Percentiles rank a stretch among this genome's conserved stretches.
Conservation (phyloP, 2,888 invertebrate genomes). For the Drosophila nigritarsus region DNA sequence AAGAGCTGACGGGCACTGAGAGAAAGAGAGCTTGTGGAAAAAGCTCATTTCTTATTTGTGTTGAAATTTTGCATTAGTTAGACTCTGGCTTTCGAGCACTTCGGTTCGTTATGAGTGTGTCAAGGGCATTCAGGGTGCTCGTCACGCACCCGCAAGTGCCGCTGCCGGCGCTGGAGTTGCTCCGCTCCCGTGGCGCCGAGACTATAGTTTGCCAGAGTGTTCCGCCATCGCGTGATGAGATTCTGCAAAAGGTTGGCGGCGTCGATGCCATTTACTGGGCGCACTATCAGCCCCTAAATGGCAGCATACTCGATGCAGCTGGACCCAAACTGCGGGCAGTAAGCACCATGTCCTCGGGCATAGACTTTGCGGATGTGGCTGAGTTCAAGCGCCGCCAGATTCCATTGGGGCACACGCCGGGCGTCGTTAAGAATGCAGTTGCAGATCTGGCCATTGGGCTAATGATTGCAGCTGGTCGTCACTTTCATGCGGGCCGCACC, state of each 20-base stretch:
- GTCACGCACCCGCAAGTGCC: constrained; percentile 90
- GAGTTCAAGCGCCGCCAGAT: constrained; percentile 90
- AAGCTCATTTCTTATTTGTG: constrained; percentile 44
- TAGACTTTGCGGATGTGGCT: constrained; percentile 91
- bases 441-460: constrained; percentile 94
- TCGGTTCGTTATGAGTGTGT: constrained; percentile 47
- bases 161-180: constrained; percentile 87
- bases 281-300: constrained; percentile 81
- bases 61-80: constrained; percentile 42
- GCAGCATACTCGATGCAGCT: constrained; percentile 82
- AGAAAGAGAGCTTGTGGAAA: constrained; percentile 16
- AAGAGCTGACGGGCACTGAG: not conserved
- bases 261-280: constrained; percentile 84
- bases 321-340: constrained; percentile 90
- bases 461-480: constrained; percentile 90
- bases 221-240: constrained; percentile 80
- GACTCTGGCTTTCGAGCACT: not conserved
- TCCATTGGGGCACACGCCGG: constrained; percentile 91
- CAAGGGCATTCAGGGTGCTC: constrained; percentile 86
- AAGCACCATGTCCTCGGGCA: constrained; percentile 94
- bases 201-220: constrained; percentile 79
- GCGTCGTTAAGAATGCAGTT: constrained; percentile 90
- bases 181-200: constrained; percentile 86
- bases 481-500: constrained; percentile 90
- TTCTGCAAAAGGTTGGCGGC: constrained; percentile 79